These are phyloP conservation scores for Leptopilina syphax DNA, from an alignment of 2,888 invertebrate species.

Conservation along the genomic window DNA sequence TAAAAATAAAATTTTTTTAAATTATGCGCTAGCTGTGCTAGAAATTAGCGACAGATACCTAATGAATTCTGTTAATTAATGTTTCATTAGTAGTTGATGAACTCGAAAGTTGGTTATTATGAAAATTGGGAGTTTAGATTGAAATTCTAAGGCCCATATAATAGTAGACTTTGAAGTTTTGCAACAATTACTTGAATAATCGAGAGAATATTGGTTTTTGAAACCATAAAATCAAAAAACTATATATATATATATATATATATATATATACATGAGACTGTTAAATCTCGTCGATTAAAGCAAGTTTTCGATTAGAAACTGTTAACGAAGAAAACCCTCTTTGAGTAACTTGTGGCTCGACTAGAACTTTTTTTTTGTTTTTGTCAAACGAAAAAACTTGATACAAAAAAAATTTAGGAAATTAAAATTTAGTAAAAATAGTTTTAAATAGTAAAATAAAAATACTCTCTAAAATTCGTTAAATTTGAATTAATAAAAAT, in stretches of 20 bases:
- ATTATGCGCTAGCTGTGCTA: too few relatives aligned
- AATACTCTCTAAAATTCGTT: too few relatives aligned
- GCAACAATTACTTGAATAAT: slow-evolving; percentile 3
- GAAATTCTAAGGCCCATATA: not conserved
- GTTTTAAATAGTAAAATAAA: too few relatives aligned
- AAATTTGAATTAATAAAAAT: too few relatives aligned
- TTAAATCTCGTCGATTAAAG: slow-evolving; percentile 17
- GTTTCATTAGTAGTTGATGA: too few relatives aligned
- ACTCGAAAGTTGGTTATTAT: too few relatives aligned
- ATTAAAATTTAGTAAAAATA: not conserved
- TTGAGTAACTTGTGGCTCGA: not conserved
- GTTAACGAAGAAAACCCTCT: slow-evolving; percentile 1
- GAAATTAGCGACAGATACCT: too few relatives aligned
- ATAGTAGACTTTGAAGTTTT: not conserved
- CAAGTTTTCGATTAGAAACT: slow-evolving; percentile 23
- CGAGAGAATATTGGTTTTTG: not conserved
- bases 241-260: not conserved
- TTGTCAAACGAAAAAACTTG: not conserved
- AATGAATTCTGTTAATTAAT: too few relatives aligned
- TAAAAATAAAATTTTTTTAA: too few relatives aligned
- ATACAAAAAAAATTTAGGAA: not conserved
- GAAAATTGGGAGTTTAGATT: not conserved
- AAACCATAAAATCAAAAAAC: not conserved
- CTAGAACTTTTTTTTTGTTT: not conserved
- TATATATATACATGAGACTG: not conserved